These are phyloP conservation scores for Spicauda simplicius DNA, from an alignment of 2,888 invertebrate species.

Conservation along the genomic window DNA sequence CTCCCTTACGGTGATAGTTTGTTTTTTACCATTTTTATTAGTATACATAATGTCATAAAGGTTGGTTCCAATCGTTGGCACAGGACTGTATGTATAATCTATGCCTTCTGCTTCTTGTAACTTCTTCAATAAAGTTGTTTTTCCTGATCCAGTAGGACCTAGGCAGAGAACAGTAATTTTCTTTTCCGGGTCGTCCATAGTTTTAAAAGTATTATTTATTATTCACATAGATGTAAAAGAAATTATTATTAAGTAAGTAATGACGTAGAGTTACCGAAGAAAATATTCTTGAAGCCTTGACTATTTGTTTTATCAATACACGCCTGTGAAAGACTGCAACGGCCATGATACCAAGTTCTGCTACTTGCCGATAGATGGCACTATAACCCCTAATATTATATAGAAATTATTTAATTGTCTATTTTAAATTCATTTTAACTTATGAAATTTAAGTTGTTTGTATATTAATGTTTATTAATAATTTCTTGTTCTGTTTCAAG, in stretches of 20 bases:
- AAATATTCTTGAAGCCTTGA: constrained; percentile 3
- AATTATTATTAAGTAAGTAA: neutral
- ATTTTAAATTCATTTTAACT: no score
- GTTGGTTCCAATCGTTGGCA: constrained; percentile 92
- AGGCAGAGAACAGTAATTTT: constrained; percentile 86
- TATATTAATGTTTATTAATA: no score
- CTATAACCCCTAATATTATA: neutral
- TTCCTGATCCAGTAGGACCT: constrained; percentile 92
- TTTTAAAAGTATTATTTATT: neutral
- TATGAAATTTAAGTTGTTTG: no score
- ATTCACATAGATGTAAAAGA: no score
- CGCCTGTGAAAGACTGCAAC: constrained; percentile 31
- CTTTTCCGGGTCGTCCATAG: constrained; percentile 74
- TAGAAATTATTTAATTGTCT: no score
- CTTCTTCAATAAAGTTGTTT: constrained; percentile 91
- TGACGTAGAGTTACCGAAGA: neutral
- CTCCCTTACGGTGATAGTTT: constrained; percentile 87
- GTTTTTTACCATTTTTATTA: constrained; percentile 78
- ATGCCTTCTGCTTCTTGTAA: constrained; percentile 88
- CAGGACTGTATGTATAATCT: constrained; percentile 91
- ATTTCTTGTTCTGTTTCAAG: no score
- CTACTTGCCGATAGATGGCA: constrained; percentile 66
- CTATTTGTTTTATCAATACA: constrained; percentile 54
- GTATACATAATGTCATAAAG: constrained; percentile 87
- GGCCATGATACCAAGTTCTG: constrained; percentile 40